A percentile compares a stretch with the other conserved stretches of the same genome.
Conservation (phyloP, 92 coral and sea anemone genomes). For the Bergia sp. region DNA sequence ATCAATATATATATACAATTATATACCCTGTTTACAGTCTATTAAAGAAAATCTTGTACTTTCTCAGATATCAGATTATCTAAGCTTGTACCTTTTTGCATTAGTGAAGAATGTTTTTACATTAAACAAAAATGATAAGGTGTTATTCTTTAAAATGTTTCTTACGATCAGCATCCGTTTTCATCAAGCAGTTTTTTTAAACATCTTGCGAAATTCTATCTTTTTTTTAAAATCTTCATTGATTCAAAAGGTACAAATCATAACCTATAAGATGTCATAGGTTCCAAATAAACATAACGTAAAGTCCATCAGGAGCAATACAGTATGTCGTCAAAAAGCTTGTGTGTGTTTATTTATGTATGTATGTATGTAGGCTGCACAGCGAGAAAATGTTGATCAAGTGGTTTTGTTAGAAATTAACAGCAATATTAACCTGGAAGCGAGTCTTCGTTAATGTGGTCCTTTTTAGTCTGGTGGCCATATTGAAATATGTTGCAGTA, state of each 20-base stretch:
- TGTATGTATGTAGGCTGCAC: neutral
- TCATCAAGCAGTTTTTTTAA: neutral
- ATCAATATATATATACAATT: neutral
- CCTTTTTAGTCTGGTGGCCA: neutral
- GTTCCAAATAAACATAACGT: neutral
- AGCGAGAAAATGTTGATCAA: neutral
- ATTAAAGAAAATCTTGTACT: neutral
- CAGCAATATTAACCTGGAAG: neutral
- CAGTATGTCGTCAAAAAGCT: constrained; percentile 15
- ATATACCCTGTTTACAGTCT: constrained; percentile 3
- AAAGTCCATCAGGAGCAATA: neutral
- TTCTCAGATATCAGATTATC: constrained; percentile 1
- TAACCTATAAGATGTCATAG: neutral
- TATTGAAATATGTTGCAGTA: too few relatives aligned
- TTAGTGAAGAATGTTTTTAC: neutral
- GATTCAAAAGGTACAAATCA: neutral
- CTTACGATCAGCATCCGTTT: neutral
- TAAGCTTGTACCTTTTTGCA: constrained; percentile 10
- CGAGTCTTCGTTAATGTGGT: neutral
- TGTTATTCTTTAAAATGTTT: neutral
- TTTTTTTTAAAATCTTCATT: neutral
- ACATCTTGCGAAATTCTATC: too few relatives aligned
- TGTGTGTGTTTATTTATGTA: neutral
- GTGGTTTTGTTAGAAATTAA: neutral
- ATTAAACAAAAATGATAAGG: neutral